Conservation (phyloP, 2,888 invertebrate species). For the Drosophila pseudotakahashii region DNA sequence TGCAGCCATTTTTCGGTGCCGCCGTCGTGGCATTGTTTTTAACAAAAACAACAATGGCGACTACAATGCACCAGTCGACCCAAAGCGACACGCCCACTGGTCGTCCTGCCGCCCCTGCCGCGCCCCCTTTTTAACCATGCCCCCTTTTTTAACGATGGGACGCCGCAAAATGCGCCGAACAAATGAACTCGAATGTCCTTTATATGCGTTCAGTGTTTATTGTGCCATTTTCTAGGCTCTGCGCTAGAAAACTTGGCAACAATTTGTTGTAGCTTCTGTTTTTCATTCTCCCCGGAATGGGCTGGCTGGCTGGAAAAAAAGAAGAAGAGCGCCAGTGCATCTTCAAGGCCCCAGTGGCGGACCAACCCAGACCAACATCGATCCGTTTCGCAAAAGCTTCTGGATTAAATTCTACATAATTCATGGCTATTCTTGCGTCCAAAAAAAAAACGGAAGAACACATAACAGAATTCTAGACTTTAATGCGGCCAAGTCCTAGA, state of each 20-base stretch:
- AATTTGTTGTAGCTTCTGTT: conserved; percentile 41
- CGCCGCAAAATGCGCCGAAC: conserved; percentile 68
- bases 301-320: not conserved
- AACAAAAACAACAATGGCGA: conserved; percentile 33
- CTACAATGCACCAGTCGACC: conserved; percentile 63
- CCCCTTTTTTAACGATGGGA: conserved; percentile 25
- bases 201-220: conserved; percentile 79
- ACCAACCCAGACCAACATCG: conserved; percentile 50
- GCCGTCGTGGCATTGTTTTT: conserved; percentile 72
- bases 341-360: conserved; percentile 51
- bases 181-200: conserved; percentile 79
- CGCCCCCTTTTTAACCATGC: not conserved
- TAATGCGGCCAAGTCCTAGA: conserved; percentile 37
- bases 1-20: conserved; percentile 77
- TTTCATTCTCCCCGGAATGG: conserved; percentile 17
- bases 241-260: conserved; percentile 67
- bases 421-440: conserved; percentile 52
- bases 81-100: conserved; percentile 61
- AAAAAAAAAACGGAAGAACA: not conserved
- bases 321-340: conserved; percentile 32
- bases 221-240: conserved; percentile 69
- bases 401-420: conserved; percentile 71
- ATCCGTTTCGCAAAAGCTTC: conserved; percentile 51
- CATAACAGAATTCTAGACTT: conserved; percentile 23
- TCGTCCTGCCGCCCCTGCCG: not conserved